These are phyloP conservation scores for Habropoda laboriosa DNA, from an alignment of 1,140 invertebrate species.

Conservation along the genomic window DNA sequence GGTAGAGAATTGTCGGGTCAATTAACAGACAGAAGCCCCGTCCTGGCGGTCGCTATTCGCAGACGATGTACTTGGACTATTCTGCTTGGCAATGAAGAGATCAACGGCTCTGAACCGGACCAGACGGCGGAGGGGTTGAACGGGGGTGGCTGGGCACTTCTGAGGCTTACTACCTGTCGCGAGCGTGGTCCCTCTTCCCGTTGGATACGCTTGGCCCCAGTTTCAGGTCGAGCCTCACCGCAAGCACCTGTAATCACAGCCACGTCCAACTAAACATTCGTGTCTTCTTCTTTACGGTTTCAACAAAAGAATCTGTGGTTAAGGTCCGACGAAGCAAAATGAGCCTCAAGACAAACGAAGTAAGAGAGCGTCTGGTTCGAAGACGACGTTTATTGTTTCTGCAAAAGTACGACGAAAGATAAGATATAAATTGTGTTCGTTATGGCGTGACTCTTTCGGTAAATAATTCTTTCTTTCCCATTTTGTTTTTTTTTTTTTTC, in stretches of 20 bases:
- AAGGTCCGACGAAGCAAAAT: not conserved
- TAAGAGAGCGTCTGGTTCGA: not conserved
- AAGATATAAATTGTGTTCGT: not conserved
- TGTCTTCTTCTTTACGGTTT: not conserved
- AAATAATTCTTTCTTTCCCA: not conserved
- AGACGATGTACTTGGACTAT: not conserved
- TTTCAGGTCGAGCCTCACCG: constrained; percentile 1
- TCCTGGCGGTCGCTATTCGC: not conserved
- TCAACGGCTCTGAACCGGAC: constrained; percentile 1
- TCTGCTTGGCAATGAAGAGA: constrained; percentile 28
- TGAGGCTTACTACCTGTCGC: constrained; percentile 52
- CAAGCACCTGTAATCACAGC: not conserved
- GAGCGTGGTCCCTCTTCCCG: not conserved
- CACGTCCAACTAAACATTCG: not conserved
- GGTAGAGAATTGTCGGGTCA: constrained; percentile 5
- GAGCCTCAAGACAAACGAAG: not conserved
- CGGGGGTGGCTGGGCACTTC: constrained; percentile 29
- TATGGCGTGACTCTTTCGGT: not conserved
- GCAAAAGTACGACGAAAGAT: not conserved
- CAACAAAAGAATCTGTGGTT: not conserved
- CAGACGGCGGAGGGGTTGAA: not conserved
- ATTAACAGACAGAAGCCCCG: constrained; percentile 29
- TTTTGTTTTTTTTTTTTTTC: not conserved
- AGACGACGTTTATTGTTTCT: not conserved
- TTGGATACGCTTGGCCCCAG: not conserved